Base-by-base conservation (phyloP, 2,888 invertebrate genomes). In the Coenonympha arcania region DNA sequence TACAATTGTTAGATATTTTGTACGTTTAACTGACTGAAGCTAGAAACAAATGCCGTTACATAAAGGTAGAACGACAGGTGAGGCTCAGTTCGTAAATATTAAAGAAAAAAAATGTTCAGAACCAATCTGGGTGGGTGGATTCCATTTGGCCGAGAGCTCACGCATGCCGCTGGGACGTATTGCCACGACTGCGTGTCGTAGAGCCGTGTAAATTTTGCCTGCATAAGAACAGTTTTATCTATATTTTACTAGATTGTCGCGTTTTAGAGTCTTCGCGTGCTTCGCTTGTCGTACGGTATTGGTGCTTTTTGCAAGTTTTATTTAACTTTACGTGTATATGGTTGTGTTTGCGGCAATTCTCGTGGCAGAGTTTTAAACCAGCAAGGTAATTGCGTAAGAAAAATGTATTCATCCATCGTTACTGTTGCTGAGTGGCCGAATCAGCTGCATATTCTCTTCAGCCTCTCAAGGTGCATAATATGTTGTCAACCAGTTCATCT, bases 51-150 rank as follows among this genome's bases (percentile, higher is more conserved):
- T 71, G 70, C 66, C 68, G 77, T 79, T 80, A 78, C 65, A 73
- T 67, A 68, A 72, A 79, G 73, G 73, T 79, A 71, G 51, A 50
- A 53, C 67, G 71, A 73, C 73, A 70, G 70, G 71, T 73, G 72
- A 72, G 73, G 69, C 69, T 67, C 67, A 73, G 71, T 76, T 79
- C 76, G 78, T 81, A 83, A 81, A 82, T 81, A 83, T 81, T 82
- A 78, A 82, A 77, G 67, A 73, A 77, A 74, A 65, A 76, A 73
- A 82, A 79, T 74, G 78, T 76, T 73, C 69, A 66, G 64, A 70
- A 72, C 73, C 76, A 81, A 84, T 84, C 81, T 83, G 78, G 65
- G 71, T 70, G 76, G 69, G 66, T 57, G 73, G 69, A 72, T 74
- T 77, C 75, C 73, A 78, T 78, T 78, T 71, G 76, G 73, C 66